A percentile compares a stretch with the other conserved stretches of the same genome.
Evolutionary conservation across 2,888 invertebrate genomes (phyloP).

Genomic region (Oithona nana): DNA sequence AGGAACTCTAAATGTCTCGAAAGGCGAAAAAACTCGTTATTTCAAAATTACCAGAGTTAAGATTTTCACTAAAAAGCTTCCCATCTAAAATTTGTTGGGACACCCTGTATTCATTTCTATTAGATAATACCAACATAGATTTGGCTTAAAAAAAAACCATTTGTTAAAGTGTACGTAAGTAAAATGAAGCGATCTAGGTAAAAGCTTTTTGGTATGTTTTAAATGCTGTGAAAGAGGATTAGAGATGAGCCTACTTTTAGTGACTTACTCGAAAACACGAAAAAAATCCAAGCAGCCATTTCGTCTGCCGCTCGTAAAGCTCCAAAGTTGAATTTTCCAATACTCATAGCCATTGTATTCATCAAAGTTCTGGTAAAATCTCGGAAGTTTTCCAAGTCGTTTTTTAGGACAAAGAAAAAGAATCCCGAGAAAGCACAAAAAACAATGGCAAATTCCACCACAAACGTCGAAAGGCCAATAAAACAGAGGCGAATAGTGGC

Average conservation of each 20-base stretch:
- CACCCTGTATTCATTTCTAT: too few species aligned
- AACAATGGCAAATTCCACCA: slow-evolving; percentile 15
- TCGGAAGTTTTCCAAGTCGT: slow-evolving; percentile 13
- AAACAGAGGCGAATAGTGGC: slow-evolving; percentile 15
- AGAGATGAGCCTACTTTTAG: background rate
- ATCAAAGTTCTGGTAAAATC: slow-evolving; percentile 11
- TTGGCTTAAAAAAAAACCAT: too few species aligned
- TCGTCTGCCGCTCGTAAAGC: slow-evolving; percentile 5
- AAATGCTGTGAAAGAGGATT: background rate
- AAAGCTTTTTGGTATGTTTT: too few species aligned
- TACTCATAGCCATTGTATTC: slow-evolving; percentile 16
- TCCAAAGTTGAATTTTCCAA: slow-evolving; percentile 17
- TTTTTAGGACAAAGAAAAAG: slow-evolving; percentile 13
- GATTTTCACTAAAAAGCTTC: background rate
- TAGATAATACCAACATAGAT: too few species aligned
- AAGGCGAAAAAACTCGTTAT: background rate
- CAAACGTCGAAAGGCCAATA: slow-evolving; percentile 10
- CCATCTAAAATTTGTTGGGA: too few species aligned
- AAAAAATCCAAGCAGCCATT: slow-evolving; percentile 17
- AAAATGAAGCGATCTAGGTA: background rate
- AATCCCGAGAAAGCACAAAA: slow-evolving; percentile 13
- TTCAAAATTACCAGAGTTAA: background rate
- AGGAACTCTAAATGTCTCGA: too few species aligned
- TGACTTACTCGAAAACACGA: slow-evolving; percentile 16
- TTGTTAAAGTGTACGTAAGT: background rate